phyloP scores from a whole-genome alignment of 2,113 vertebrate species.

The Morone chrysops region DNA sequence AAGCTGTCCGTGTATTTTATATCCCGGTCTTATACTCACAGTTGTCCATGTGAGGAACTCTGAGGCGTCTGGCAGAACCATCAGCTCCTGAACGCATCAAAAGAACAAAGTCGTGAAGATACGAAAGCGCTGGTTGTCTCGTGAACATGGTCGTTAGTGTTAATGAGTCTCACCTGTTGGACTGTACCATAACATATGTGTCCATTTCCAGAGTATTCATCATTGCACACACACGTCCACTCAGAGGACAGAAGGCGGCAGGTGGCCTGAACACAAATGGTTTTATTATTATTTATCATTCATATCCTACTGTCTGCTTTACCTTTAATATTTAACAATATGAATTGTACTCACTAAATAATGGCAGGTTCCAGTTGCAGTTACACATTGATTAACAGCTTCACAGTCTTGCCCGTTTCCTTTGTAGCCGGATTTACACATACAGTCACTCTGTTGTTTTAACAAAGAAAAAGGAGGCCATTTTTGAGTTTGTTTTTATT shows the following conservation, averaged over 20 bases:
- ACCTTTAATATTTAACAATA: too few species aligned
- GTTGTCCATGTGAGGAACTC: conserved; percentile 88
- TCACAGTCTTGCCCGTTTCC: conserved; percentile 90
- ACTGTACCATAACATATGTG: conserved; percentile 88
- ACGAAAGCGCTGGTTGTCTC: rapidly evolving
- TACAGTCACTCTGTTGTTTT: conserved; percentile 87
- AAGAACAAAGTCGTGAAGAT: background rate
- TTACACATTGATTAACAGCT: conserved; percentile 86
- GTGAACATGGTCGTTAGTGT: background rate
- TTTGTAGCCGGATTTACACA: conserved; percentile 89
- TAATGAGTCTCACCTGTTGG: conserved; percentile 78
- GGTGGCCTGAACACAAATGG: conserved; percentile 61
- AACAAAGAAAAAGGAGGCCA: too few species aligned
- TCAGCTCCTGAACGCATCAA: conserved; percentile 85
- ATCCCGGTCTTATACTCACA: conserved; percentile 83
- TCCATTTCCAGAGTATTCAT: conserved; percentile 88
- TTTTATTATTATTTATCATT: too few species aligned
- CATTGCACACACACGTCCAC: conserved; percentile 90
- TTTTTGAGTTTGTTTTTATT: too few species aligned
- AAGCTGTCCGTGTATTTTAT: background rate
- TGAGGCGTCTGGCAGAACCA: conserved; percentile 82
- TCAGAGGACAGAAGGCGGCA: conserved; percentile 61
- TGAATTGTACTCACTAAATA: conserved; percentile 85
- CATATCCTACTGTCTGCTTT: too few species aligned
- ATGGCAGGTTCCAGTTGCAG: conserved; percentile 87